These are phyloP conservation scores for Philantomba maxwellii DNA, from an alignment of 2,113 vertebrate species.

Conservation along the genomic window DNA sequence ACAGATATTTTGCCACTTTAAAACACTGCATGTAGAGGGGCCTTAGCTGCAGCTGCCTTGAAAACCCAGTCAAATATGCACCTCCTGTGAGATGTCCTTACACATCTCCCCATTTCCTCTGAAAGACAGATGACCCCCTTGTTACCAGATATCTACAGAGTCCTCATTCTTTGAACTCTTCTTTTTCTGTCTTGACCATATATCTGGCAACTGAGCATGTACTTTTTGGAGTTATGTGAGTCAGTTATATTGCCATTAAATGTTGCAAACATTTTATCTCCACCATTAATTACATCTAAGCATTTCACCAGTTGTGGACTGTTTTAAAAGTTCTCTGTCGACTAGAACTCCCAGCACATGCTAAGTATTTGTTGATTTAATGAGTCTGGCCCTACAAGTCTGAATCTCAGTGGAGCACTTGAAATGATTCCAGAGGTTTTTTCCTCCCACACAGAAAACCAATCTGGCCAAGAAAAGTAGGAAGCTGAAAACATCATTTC, in stretches of 20 bases:
- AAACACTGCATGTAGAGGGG: not conserved
- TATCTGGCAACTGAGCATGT: not conserved
- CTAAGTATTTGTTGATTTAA: slow-evolving; percentile 42
- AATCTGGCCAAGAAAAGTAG: slow-evolving; percentile 64
- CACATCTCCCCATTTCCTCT: not conserved
- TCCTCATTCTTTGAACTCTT: not conserved
- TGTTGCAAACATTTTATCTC: not conserved
- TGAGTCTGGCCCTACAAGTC: not conserved
- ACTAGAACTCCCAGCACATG: not conserved
- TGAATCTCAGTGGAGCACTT: slow-evolving; percentile 31
- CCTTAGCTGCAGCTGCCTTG: not conserved
- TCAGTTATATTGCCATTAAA: not conserved
- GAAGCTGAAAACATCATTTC: slow-evolving; percentile 71
- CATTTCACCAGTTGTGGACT: not conserved
- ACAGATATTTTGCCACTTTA: not conserved
- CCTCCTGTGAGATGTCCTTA: not conserved
- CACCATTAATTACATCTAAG: not conserved
- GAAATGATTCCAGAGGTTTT: slow-evolving; percentile 50
- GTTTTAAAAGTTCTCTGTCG: not conserved
- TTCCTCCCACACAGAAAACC: slow-evolving; percentile 48
- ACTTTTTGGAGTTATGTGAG: not conserved
- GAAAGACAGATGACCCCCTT: not conserved
- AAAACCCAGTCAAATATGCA: not conserved
- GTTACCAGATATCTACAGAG: not conserved
- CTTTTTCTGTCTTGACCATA: not conserved